Base-by-base conservation (phyloP, 2,797 vertebrate genomes). In the Anguilla anguilla region DNA sequence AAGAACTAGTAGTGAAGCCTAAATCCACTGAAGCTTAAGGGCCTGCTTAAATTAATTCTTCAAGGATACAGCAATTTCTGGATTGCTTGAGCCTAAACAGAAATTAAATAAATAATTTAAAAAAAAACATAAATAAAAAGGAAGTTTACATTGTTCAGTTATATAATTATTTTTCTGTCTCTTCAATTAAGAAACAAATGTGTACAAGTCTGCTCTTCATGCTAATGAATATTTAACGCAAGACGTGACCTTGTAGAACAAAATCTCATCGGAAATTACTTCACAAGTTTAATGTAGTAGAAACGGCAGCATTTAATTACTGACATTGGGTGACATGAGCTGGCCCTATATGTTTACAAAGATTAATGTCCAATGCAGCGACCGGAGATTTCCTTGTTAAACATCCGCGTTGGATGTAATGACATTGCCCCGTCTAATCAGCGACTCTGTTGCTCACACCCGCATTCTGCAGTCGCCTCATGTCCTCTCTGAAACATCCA, bases 271-370 rank as follows among this genome's bases (percentile, higher is more conserved):
- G 69, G 85, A 61, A 84, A 25, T 88, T 46, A 46, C 72, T 81
- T 84, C n/a, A 81, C 86, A 79, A 49, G 31, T 82, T 85, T 88
- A 82, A 85, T 81, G 89, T 83, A 82, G 85, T 84, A 69, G 85
- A 88, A 88, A 88, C 85, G 49, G 69, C 85, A 43, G 81, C 31
- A 81, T 88, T 86, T 15, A 88, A 84, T 89, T 86, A 87, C 83
- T 51, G 46, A 49, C 79, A 49, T 82, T 51, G 22, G 2, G 6
- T 82, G n/a, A 25, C 7, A n/a, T 51, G 46, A 51, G 46, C 79
- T 35, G 2, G 83, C 83, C 35, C 86, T 82, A 57, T 89, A 49
- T 89, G 74, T 85, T 88, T 89, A 77, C 88, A 86, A 82, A 86
- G 85, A 85, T 86, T 82, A 86, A 49, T 81, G 86, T 74, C 86